Evolutionary conservation across 2,113 vertebrate genomes (phyloP), one percentile per base, ranked within the genome.

Genomic region (Pseudonaja textilis): DNA sequence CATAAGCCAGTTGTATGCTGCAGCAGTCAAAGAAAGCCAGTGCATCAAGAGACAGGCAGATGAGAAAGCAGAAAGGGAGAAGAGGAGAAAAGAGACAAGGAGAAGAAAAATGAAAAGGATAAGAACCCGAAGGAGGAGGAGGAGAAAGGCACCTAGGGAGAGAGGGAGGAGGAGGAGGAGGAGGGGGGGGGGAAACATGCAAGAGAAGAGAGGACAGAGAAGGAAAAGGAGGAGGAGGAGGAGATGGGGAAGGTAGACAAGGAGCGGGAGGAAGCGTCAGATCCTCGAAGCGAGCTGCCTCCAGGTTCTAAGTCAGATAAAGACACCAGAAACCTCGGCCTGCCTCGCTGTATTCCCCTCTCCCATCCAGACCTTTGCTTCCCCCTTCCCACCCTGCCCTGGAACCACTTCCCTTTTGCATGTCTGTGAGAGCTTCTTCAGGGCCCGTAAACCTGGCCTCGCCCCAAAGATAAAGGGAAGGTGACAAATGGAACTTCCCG

Each of bases 381-480:
- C 26, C 88, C 12, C 87, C 92, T 47, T 26, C 56, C 94, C 91
- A 93, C 93, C 93, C 92, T 7, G 5, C 23, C 39, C 14, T 10
- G 94, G 93, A 95, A 94, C 91, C 42, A 34, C 25, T 57, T 29
- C 94, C 94, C 29, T 94, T 92, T 97, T 96, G 96, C 96, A 96
- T 95, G 96, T 96, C 95, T 94, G 57, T 2, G 5, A 95, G 95
- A 95, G 93, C 93, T 87, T 93, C 92, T 93, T 94, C 1, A 92
- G 93, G 95, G 93, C 94, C 92, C 95, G 95, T 97, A 96, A 97
- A 97, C 89, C 11, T 0, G 90, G 74, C 94, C 4, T 96, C 93
- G 4, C 94, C 93, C 93, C 95, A 93, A 91, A 23, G 50, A 95
- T 94, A 95, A 96, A 96, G 96, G 96, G 95, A 95, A 96, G 95